These are phyloP conservation scores for Oegoconia quadripuncta DNA, from an alignment of 2,888 invertebrate species.

Conservation along the genomic window DNA sequence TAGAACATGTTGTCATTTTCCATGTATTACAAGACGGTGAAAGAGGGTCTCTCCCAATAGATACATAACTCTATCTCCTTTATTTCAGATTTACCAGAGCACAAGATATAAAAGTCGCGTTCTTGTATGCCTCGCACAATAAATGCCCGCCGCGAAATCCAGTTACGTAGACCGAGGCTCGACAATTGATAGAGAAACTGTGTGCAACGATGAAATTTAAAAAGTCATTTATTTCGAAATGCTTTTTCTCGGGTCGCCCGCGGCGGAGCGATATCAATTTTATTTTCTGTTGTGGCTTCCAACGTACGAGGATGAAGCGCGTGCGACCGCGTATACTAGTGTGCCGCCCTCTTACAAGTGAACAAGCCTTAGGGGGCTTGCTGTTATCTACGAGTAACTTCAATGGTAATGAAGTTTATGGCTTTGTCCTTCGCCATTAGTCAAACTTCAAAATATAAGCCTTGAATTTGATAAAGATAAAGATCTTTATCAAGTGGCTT, in stretches of 20 bases:
- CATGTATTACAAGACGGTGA: slow-evolving; percentile 16
- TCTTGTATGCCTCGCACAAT: slow-evolving; percentile 71
- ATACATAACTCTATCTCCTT: slow-evolving; percentile 35
- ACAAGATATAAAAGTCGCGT: slow-evolving; percentile 62
- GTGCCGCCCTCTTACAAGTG: no score
- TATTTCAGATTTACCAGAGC: slow-evolving; percentile 50
- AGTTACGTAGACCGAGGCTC: slow-evolving; percentile 71
- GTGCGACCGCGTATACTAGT: slow-evolving; percentile 11
- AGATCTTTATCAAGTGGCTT: no score
- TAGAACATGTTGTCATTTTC: no score
- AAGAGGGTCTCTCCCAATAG: no score
- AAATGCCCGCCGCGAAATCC: slow-evolving; percentile 73
- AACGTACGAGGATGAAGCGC: slow-evolving; percentile 24
- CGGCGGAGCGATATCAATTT: slow-evolving; percentile 74
- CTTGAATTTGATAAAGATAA: no score
- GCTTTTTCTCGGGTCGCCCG: slow-evolving; percentile 75
- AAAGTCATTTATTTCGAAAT: slow-evolving; percentile 79
- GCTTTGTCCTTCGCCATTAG: no score
- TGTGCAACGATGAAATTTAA: slow-evolving; percentile 79
- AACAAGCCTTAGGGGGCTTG: no score
- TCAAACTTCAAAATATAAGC: no score
- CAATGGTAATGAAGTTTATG: no score
- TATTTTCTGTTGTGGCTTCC: slow-evolving; percentile 72
- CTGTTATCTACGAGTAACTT: no score
- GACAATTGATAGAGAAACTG: slow-evolving; percentile 79